phyloP scores from a whole-genome alignment of 2,113 vertebrate species.

The Zapus hudsonius region DNA sequence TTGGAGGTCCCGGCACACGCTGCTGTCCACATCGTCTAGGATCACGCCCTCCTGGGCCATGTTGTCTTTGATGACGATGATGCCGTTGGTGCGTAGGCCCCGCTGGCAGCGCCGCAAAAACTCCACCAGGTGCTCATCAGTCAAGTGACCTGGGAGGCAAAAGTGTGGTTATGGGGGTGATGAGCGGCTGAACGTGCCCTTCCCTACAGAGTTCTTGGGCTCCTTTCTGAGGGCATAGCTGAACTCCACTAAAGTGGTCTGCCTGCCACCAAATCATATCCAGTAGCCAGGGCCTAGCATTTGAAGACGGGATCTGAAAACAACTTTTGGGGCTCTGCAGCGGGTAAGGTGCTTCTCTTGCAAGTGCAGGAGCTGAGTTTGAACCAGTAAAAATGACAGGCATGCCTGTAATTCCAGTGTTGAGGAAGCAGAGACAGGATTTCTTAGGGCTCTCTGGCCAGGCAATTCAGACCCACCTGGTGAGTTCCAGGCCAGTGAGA shows the following conservation, averaged over 20 bases:
- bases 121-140: conserved; percentile 91
- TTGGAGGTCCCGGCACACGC: conserved; percentile 93
- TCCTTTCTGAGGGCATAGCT: not conserved
- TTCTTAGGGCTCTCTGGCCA: too few relatives aligned
- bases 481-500: too few relatives aligned
- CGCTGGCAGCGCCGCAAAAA: conserved; percentile 92
- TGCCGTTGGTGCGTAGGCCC: conserved; percentile 90
- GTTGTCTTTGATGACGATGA: conserved; percentile 97
- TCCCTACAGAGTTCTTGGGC: too few relatives aligned
- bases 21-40: conserved; percentile 98
- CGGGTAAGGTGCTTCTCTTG: too few relatives aligned
- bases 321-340: not conserved
- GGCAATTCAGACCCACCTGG: too few relatives aligned
- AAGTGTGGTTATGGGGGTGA: not conserved
- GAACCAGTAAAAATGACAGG: not conserved
- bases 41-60: conserved; percentile 96
- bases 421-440: too few relatives aligned
- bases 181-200: not conserved
- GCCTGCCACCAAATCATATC: not conserved
- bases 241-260: too few relatives aligned
- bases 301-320: not conserved
- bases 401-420: too few relatives aligned
- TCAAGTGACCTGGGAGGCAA: conserved; percentile 91
- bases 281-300: not conserved
- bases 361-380: not conserved